Evolutionary conservation across 2,113 vertebrate species (phyloP).

Genomic region (Holacanthus passer): DNA sequence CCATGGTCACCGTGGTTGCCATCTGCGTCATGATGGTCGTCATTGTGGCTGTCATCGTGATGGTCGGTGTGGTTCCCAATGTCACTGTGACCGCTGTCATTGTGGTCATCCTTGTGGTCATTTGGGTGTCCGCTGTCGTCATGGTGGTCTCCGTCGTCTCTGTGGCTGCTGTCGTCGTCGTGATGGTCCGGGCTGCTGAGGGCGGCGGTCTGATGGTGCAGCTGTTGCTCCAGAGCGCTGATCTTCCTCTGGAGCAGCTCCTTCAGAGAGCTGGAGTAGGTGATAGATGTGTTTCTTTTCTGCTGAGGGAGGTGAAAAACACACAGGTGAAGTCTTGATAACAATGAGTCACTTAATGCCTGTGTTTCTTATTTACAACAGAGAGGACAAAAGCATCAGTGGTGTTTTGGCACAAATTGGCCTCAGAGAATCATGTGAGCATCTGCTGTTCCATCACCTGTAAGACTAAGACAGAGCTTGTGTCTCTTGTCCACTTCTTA

Average conservation of each 20-base stretch:
- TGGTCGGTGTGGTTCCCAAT: conserved; percentile 7
- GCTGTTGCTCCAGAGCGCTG: conserved; percentile 84
- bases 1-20: not conserved
- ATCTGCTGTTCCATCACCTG: not conserved
- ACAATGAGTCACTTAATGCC: not conserved
- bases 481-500: not conserved
- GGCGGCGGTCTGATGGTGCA: conserved; percentile 68
- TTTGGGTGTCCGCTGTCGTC: not conserved
- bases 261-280: conserved; percentile 85
- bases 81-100: conserved; percentile 6
- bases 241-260: conserved; percentile 89
- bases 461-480: not conserved
- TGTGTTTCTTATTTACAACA: conserved; percentile 1
- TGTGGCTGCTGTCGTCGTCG: conserved; percentile 43
- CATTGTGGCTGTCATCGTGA: not conserved
- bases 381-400: not conserved
- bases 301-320: conserved; percentile 55
- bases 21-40: conserved; percentile 9
- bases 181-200: conserved; percentile 47
- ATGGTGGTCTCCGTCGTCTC: conserved; percentile 26
- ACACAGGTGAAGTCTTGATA: conserved; percentile 2
- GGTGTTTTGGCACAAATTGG: conserved; percentile 1
- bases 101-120: conserved; percentile 17
- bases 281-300: conserved; percentile 84
- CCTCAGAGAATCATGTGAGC: not conserved